Conservation (phyloP, 2,888 invertebrate species). For the Zygaena filipendulae region DNA sequence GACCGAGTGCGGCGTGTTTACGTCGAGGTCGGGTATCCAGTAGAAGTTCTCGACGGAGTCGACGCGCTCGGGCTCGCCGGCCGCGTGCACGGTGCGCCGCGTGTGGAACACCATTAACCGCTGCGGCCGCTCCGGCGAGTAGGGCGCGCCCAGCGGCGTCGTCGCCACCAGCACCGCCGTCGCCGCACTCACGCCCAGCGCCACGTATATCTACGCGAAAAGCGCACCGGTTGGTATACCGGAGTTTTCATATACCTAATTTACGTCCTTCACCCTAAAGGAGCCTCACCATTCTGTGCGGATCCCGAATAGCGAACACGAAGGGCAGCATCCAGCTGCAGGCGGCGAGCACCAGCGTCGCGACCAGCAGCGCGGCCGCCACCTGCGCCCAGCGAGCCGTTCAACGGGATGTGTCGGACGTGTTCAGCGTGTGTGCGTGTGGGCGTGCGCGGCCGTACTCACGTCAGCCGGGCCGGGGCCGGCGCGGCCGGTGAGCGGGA, state of each 20-base stretch:
- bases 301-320: constrained; percentile 19
- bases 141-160: constrained; percentile 78
- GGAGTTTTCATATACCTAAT: too few relatives aligned
- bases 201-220: constrained; percentile 10
- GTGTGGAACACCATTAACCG: constrained; percentile 78
- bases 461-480: constrained; percentile 79
- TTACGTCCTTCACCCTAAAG: too few relatives aligned
- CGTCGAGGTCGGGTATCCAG: constrained; percentile 82
- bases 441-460: constrained; percentile 13
- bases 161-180: constrained; percentile 31
- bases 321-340: constrained; percentile 42
- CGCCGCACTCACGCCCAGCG: constrained; percentile 13
- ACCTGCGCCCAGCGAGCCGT: too few relatives aligned
- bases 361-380: constrained; percentile 31
- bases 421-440: not conserved
- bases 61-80: constrained; percentile 45
- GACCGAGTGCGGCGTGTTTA: constrained; percentile 71
- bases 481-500: constrained; percentile 84
- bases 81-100: constrained; percentile 59
- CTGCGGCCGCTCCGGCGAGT: constrained; percentile 72
- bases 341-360: constrained; percentile 44
- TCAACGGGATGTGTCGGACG: constrained; percentile 1
- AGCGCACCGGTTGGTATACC: not conserved
- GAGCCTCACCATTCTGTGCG: constrained; percentile 7
- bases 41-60: constrained; percentile 57